Conservation (phyloP, 2,113 vertebrate species). For the Cynocephalus volans region DNA sequence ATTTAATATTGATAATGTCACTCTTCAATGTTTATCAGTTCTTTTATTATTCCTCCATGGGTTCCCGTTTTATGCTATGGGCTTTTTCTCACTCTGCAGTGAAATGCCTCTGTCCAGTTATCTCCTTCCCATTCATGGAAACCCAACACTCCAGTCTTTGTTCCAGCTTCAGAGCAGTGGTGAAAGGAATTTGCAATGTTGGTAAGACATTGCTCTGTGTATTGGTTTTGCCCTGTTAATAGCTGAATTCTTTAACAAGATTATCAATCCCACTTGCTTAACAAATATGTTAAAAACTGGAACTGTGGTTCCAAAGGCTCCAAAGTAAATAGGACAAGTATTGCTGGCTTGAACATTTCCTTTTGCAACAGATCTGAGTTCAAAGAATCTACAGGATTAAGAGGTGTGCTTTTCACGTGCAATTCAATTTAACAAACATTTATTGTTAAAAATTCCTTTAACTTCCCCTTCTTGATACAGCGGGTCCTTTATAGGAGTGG, state of each 20-base stretch:
- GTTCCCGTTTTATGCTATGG: not conserved
- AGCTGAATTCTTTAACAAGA: conserved; percentile 62
- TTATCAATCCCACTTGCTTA: conserved; percentile 69
- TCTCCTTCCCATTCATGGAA: not conserved
- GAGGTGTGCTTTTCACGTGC: conserved; percentile 21
- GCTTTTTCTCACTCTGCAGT: not conserved
- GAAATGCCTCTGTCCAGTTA: not conserved
- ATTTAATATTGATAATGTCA: not conserved
- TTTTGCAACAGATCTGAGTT: conserved; percentile 61
- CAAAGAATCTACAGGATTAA: conserved; percentile 68
- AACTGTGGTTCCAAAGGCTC: conserved; percentile 66
- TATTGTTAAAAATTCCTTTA: conserved; percentile 70
- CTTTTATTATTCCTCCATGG: not conserved
- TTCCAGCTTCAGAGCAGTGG: not conserved
- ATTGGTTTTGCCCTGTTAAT: conserved; percentile 59
- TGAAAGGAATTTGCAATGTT: conserved; percentile 30
- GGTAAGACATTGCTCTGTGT: conserved; percentile 60
- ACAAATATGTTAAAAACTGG: conserved; percentile 77
- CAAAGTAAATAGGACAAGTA: conserved; percentile 73
- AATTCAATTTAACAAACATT: conserved; percentile 74
- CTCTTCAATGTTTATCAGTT: not conserved
- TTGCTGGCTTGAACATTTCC: conserved; percentile 63
- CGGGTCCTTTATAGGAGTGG: conserved; percentile 42
- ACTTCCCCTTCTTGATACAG: conserved; percentile 56
- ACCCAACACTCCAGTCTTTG: not conserved